Evolutionary conservation across 2,888 invertebrate species (phyloP), one percentile per base, ranked within the genome.

Genomic region (Apoda limacodes): DNA sequence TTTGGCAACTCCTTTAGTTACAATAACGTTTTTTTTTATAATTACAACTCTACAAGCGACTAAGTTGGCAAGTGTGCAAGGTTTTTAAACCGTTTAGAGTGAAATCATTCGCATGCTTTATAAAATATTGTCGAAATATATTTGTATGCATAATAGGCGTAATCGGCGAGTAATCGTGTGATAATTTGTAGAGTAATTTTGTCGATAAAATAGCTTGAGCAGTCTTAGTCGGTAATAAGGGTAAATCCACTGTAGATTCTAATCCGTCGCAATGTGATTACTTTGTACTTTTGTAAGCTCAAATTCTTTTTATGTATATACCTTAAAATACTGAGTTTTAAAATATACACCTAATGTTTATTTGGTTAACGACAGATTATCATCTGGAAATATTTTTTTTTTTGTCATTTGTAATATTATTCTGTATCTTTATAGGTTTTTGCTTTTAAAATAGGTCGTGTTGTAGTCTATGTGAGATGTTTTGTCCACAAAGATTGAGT

Each of bases 251-350:
- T 61, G 72, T 72, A 69, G 64, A 66, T 66, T 69, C 67, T 62
- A 57, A 63, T 69, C 70, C 74, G 68, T 71, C 65, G 71, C 72
- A 58, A 68, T 69, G 75, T 74, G 68, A 71, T 75, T 66, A 65
- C 66, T 76, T 76, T 75, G 72, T 78, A 78, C 74, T 76, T 78
- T 75, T 76, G 72, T 78, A 76, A 75, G 75, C 71, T 76, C 78
- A 70, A 72, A 74, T 68, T 68, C 68, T 65, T 60, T 60, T 66
- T 69, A 61, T 76, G 74, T 75, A 76, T 62, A 76, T 76, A 75
- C 70, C 63, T 74, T 66, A 60, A n/a, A 54, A 59, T 53, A 57
- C 63, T 63, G 64, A 59, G 65, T 70, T 68, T 59, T 50, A 42
- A 49, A 43, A 37, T 40, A 37, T n/a, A n/a, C n/a, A n/a, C n/a